These are phyloP conservation scores for Paralichthys olivaceus DNA, from an alignment of 2,113 vertebrate genomes.

Conservation along the genomic window DNA sequence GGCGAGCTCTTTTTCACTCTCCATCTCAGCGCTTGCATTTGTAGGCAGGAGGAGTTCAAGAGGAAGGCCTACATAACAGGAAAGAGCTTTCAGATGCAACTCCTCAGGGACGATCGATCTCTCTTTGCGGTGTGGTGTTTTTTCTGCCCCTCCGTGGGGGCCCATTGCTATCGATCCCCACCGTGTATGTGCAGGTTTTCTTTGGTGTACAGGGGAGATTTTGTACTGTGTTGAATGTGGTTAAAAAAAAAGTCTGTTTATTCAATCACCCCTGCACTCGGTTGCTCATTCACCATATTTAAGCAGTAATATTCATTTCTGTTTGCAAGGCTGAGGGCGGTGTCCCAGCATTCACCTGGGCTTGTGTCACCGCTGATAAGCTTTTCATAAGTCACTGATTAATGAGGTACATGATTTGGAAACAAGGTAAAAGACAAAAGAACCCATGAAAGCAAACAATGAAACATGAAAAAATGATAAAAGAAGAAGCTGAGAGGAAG, in stretches of 20 bases:
- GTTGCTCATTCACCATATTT: neutral
- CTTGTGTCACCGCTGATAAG: slow-evolving; percentile 40
- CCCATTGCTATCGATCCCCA: slow-evolving; percentile 59
- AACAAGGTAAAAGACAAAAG: slow-evolving; percentile 10
- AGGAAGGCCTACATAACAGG: slow-evolving; percentile 60
- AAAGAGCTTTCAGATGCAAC: slow-evolving; percentile 66
- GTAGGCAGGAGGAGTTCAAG: slow-evolving; percentile 56
- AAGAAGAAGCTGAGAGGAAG: neutral
- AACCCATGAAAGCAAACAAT: neutral
- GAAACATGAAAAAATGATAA: neutral
- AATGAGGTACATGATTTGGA: neutral
- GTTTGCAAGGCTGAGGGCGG: neutral
- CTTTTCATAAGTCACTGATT: slow-evolving; percentile 5
- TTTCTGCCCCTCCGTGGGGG: slow-evolving; percentile 49
- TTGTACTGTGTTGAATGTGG: slow-evolving; percentile 18
- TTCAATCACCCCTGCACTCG: slow-evolving; percentile 20
- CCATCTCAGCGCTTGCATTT: slow-evolving; percentile 57
- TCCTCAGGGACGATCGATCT: slow-evolving; percentile 68
- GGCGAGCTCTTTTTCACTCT: slow-evolving; percentile 46
- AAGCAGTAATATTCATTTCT: neutral
- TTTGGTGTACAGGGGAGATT: slow-evolving; percentile 7
- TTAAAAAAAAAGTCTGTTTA: slow-evolving; percentile 22
- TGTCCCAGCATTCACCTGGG: neutral
- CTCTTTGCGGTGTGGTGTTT: slow-evolving; percentile 57
- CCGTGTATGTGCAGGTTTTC: slow-evolving; percentile 19